These are phyloP conservation scores for Sanderia malayensis DNA, from an alignment of 30 jellyfish, hydroid and myxozoan genomes.

Conservation along the genomic window DNA sequence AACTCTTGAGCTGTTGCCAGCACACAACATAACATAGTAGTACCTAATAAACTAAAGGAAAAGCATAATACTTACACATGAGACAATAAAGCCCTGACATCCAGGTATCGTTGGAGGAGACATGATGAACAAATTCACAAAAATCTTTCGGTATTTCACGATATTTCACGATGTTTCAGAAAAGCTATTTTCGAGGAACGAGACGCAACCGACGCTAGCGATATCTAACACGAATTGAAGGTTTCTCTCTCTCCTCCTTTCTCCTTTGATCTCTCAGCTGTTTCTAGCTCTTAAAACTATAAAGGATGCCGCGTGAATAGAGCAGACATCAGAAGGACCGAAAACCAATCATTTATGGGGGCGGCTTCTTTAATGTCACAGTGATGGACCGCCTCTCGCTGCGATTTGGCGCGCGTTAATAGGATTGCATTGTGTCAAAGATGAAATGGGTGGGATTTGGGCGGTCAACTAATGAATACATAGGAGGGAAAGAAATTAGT, in stretches of 20 bases:
- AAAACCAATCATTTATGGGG: slow-evolving; percentile 93
- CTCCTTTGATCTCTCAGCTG: slow-evolving; percentile 94
- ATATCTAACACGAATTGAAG: slow-evolving; percentile 44
- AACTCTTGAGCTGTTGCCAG: too few relatives aligned
- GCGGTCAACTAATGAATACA: slow-evolving; percentile 97
- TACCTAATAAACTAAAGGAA: neutral
- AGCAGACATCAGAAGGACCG: slow-evolving; percentile 99
- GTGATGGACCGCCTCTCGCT: slow-evolving; percentile 99
- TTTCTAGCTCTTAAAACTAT: slow-evolving; percentile 85
- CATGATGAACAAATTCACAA: slow-evolving; percentile 1
- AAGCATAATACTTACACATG: slow-evolving; percentile 67
- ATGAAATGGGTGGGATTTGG: slow-evolving; percentile 99
- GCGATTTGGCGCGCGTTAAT: slow-evolving; percentile 99
- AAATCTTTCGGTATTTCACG: neutral
- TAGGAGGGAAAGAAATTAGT: slow-evolving; percentile 99
- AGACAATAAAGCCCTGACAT: slow-evolving; percentile 64
- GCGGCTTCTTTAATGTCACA: slow-evolving; percentile 96
- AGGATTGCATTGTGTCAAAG: slow-evolving; percentile 87
- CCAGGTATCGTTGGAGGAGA: slow-evolving; percentile 70
- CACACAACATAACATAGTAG: too few relatives aligned
- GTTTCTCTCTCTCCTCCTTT: slow-evolving; percentile 66
- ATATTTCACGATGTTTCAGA: neutral
- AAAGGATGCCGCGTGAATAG: slow-evolving; percentile 95
- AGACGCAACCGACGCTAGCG: slow-evolving; percentile 18
- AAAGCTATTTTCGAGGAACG: slow-evolving; percentile 10